Base-by-base conservation (phyloP, 2,797 vertebrate genomes). In the Nyctalus aviator region DNA sequence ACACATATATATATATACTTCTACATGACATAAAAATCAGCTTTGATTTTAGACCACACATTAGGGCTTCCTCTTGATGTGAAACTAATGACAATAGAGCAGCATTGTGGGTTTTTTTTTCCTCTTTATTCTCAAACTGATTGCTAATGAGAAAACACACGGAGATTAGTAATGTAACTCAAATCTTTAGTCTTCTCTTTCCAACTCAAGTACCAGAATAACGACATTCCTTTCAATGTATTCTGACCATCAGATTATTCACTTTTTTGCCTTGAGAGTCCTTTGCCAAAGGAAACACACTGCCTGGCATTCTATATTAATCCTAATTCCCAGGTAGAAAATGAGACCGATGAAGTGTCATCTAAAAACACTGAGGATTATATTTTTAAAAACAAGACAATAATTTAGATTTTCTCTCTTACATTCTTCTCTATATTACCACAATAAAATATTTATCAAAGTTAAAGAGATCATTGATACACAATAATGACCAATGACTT, bases 81-180 rank as follows among this genome's bases (percentile, higher is more conserved):
- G 84, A 90, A 93, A 82, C 32, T 50, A 66, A 0, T 48, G 76
- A 83, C 9, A 75, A 37, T 0, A 66, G 64, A 82, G 32, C 35
- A 68, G 21, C 20, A n/a, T 8, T 35, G 59, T 62, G 50, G 50
- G 13, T 12, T 48, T 27, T 35, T n/a, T 44, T 57, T 35, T 5
- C 1, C 21, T 78, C 59, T 90, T 93, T 96, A 96, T 93, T 90
- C 55, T 93, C 91, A 92, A 90, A 57, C 17, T 35, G 62, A 88
- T 30, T 27, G 37, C 71, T 73, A 83, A 83, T 84, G 27, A 90
- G 71, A 79, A 96, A 79, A 94, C 8, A 89, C 57, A 76, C 0
- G 11, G 18, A 25, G 57, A 75, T 35, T 53, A 62, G 71, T 59
- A 75, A 41, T 6, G 41, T 62, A 79, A 50, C 66, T 32, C 50